Base-by-base conservation (phyloP, 23 tunicate species). In the Trididemnum nubilum region DNA sequence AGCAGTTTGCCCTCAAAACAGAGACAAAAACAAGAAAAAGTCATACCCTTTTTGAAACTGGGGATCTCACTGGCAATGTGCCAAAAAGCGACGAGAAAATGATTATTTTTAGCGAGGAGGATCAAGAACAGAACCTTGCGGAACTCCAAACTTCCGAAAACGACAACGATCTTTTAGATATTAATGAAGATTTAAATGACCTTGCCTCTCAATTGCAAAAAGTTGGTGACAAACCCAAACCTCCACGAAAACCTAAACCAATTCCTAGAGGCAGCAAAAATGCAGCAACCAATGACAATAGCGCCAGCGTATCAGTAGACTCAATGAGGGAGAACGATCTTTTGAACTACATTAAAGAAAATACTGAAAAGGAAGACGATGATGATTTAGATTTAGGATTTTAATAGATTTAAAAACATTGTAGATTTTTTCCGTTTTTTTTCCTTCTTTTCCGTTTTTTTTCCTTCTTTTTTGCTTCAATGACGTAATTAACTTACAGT, bases 351-450 rank as follows among this genome's bases (percentile, higher is more conserved):
- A 81, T 81, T 2, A 67, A 38, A 38, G 58, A 81, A 81, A 81
- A 81, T 50, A 69, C 35, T 2, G 65, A 67, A 1, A 69, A 81
- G 21, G 9, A 4, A 4, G 85, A 81, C 54, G 65, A 66, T 15
- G n/a, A n/a, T n/a, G 77, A 61, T 30, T 31, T 69, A 2, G 85
- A 81, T 44, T 65, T 81, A 21, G 85, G 85, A 5, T 81, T 81
- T 49, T 81, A 81, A 61, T 61, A 4, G n/a, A n/a, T n/a, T n/a
- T n/a, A n/a, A n/a, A n/a, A n/a, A n/a, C n/a, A n/a, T n/a, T n/a
- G n/a, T n/a, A n/a, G n/a, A n/a, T n/a, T n/a, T n/a, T n/a, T n/a
- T n/a, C n/a, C n/a, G n/a, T n/a, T n/a, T n/a, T n/a, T n/a, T n/a
- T n/a, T n/a, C n/a, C n/a, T n/a, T n/a, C n/a, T n/a, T n/a, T n/a